These are phyloP conservation scores for human DNA, from an alignment of 2,113 vertebrate species.

Conservation along the genomic window GRCh38 chr3:166679001-166679500, in stretches of 20 bases:
- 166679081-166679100: background rate
- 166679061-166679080: background rate
- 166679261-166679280: background rate
- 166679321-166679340: accelerated
- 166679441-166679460: background rate
- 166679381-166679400: background rate
- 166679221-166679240: background rate
- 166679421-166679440: background rate
- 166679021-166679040: background rate
- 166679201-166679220: background rate
- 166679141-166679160: background rate
- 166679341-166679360: background rate
- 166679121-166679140: background rate
- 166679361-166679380: background rate
- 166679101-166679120: background rate
- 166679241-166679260: background rate
- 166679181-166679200: background rate
- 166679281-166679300: background rate
- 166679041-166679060: background rate
- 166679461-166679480: background rate
- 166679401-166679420: background rate
- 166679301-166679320: background rate
- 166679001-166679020: slow-evolving; percentile 5
- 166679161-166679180: background rate
- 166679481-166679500: background rate